Evolutionary conservation across 92 coral and sea anemone genomes (phyloP).

Genomic region (Zoanthus sociatus): DNA sequence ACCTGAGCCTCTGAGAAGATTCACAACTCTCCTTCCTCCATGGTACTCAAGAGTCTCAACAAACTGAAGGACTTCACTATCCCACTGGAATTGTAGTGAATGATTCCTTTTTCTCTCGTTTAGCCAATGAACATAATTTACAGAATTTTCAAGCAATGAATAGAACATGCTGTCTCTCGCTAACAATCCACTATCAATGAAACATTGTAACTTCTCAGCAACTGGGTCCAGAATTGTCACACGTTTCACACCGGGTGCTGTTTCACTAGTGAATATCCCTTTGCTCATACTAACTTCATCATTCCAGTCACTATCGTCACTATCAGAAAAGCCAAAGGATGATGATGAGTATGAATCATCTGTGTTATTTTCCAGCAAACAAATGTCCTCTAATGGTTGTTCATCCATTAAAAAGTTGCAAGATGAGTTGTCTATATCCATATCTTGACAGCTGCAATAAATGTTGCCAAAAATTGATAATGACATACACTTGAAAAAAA

Average conservation of each 20-base stretch:
- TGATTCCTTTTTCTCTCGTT: slow-evolving; percentile 13
- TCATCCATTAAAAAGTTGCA: slow-evolving; percentile 26
- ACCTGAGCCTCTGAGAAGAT: slow-evolving; percentile 27
- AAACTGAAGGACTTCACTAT: slow-evolving; percentile 41
- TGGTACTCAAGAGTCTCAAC: slow-evolving; percentile 42
- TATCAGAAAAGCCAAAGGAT: slow-evolving; percentile 2
- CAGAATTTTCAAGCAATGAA: slow-evolving; percentile 47
- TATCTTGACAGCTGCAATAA: slow-evolving; percentile 31
- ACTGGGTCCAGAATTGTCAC: slow-evolving; percentile 45
- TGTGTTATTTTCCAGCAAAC: neutral
- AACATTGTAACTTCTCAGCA: slow-evolving; percentile 51
- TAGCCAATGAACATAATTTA: slow-evolving; percentile 39
- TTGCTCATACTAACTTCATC: neutral
- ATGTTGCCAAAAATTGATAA: slow-evolving; percentile 12
- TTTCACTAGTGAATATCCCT: slow-evolving; percentile 42
- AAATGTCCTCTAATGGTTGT: slow-evolving; percentile 7
- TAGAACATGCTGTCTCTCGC: slow-evolving; percentile 52
- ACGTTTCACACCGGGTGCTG: slow-evolving; percentile 44
- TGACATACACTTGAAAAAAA: slow-evolving; percentile 43
- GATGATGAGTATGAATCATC: slow-evolving; percentile 29
- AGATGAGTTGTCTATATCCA: slow-evolving; percentile 28
- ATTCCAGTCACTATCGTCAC: slow-evolving; percentile 4
- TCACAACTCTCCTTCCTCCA: slow-evolving; percentile 22
- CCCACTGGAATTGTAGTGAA: slow-evolving; percentile 37
- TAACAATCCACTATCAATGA: slow-evolving; percentile 45